Evolutionary conservation across 2,797 vertebrate species (phyloP).

Genomic region (Lycodopsis pacificus): DNA sequence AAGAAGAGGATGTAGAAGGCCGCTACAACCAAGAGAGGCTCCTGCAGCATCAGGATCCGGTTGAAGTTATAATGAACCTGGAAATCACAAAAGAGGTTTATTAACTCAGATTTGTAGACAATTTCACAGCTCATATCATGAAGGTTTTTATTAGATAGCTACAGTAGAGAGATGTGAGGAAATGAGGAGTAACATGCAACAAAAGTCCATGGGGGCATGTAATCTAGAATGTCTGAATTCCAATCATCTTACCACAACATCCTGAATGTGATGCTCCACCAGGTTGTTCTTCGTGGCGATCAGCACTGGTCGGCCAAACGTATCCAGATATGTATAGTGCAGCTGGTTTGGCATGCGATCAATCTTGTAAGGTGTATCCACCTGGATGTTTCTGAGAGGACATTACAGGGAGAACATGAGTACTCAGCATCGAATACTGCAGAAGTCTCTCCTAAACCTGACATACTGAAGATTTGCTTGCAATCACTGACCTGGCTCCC

Average conservation of each 20-base stretch:
- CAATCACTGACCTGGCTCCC: slow-evolving; percentile 91
- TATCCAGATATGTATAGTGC: slow-evolving; percentile 97
- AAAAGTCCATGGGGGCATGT: neutral
- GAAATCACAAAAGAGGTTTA: slow-evolving; percentile 5
- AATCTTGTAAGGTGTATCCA: slow-evolving; percentile 95
- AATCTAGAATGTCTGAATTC: neutral
- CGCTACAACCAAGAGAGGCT: slow-evolving; percentile 95
- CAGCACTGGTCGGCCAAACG: slow-evolving; percentile 95
- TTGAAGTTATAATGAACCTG: slow-evolving; percentile 98
- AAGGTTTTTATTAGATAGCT: neutral
- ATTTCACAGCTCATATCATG: neutral
- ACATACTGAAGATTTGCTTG: neutral
- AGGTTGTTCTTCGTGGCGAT: slow-evolving; percentile 95
- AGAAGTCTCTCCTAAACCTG: neutral
- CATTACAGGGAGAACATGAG: neutral
- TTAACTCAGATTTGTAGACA: neutral
- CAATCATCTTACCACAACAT: slow-evolving; percentile 90
- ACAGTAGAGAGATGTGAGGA: neutral
- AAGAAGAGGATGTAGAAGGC: slow-evolving; percentile 99
- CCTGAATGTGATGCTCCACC: slow-evolving; percentile 99
- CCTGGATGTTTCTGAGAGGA: slow-evolving; percentile 90
- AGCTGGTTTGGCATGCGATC: slow-evolving; percentile 91
- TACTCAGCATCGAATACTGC: neutral
- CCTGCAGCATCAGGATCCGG: slow-evolving; percentile 98
- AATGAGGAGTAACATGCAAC: neutral